Evolutionary conservation across 2,113 vertebrate species (phyloP).

Genomic region (Oreotrochilus melanogaster): DNA sequence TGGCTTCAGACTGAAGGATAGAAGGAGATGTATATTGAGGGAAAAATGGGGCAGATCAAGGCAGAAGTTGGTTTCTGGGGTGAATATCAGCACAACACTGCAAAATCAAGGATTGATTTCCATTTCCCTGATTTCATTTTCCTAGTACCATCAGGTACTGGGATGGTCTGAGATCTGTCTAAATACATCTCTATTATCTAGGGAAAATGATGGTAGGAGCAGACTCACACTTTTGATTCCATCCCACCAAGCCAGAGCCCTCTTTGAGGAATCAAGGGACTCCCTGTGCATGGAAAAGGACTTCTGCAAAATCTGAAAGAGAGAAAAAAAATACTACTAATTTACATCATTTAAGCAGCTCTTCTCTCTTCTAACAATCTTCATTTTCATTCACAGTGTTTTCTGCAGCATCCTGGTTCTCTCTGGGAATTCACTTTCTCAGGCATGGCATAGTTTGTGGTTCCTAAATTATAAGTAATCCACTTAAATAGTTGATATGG

Average conservation of each 20-base stretch:
- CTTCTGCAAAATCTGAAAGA: neutral
- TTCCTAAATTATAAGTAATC: slow-evolving; percentile 26
- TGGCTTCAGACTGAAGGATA: neutral
- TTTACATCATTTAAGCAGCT: neutral
- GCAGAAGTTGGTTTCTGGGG: neutral
- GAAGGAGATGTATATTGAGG: neutral
- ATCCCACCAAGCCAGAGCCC: neutral
- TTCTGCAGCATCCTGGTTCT: neutral
- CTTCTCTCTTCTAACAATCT: neutral
- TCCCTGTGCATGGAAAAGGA: neutral
- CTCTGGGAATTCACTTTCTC: slow-evolving; percentile 1
- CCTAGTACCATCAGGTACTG: neutral
- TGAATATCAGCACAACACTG: neutral
- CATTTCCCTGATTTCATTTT: neutral
- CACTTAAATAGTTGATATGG: slow-evolving; percentile 11
- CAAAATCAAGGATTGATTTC: neutral
- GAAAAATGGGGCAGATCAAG: neutral
- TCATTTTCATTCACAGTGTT: neutral
- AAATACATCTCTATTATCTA: neutral
- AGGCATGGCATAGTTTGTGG: neutral
- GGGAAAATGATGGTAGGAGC: neutral
- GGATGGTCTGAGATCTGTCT: neutral
- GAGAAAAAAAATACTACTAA: neutral
- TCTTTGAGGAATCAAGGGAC: neutral
- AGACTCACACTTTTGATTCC: neutral